Evolutionary conservation across 2,888 invertebrate species (phyloP), one percentile per base, ranked within the genome.

Genomic region (Tolmerus cingulatus): DNA sequence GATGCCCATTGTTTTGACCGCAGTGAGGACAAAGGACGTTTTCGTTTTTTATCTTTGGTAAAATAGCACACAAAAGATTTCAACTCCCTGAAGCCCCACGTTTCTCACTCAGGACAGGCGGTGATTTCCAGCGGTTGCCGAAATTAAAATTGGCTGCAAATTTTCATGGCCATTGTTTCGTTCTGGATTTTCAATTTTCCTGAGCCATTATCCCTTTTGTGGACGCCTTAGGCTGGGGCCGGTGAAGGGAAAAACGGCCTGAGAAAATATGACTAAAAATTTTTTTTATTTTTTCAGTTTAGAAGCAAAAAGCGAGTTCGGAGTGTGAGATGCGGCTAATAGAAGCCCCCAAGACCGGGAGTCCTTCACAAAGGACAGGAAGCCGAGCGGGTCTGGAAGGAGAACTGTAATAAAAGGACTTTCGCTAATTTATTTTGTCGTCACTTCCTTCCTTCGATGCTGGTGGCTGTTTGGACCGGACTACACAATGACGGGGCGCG

Each of bases 391-490:
- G 57, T 8, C 30, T 27, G 37, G 16, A 23, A 66, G 82, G 82
- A 57, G 82, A 9, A 82, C 30, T 19, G 57, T 82, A 57, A 82
- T 82, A 82, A 82, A 82, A 37, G 82, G 82, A 82, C 82, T 82
- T 82, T 82, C 37, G 57, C 82, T 82, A 82, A 82, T 82, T 82
- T 82, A 57, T 82, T 82, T 82, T 82, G 82, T 82, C 82, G 82
- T 82, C 82, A 82, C 82, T 82, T 82, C 82, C 82, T 82, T 82
- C 82, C 82, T 66, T 19, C 82, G 37, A 37, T 57, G 82, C 82
- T 82, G 82, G 57, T 57, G 57, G 66, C 66, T 82, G 66, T 66
- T 82, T 27, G 82, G 55, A 37, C 82, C 27, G 82, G 82, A 82
- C 66, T 66, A 57, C 23, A 82, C 55, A 82, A 55, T 34, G n/a